Base-by-base conservation (phyloP, 2,888 invertebrate species). In the Sepiola atlantica region DNA sequence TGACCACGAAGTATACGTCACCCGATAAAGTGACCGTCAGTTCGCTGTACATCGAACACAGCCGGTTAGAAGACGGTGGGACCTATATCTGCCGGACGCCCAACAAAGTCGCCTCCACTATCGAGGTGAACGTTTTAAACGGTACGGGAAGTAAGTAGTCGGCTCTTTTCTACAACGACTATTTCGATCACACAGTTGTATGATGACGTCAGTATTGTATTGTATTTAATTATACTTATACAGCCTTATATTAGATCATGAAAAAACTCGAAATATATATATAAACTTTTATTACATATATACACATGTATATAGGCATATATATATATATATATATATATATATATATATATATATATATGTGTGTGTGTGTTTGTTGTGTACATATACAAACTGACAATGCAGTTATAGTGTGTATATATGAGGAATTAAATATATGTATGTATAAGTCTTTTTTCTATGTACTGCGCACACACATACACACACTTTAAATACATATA, bases 11-110 rank as follows among this genome's bases (percentile, higher is more conserved):
- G 57, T 93, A 93, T 35, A 93, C 93, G 57, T 61, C 93, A 28
- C 55, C 61, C 32, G 93, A 93, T 54, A 93, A 93, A 93, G 61
- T 93, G 35, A 93, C 93, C n/a, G 93, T 93, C 93, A 93, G 93
- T 61, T 61, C 57, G 14, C 55, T 93, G 21, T 55, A 35, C 54
- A 93, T 93, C 6, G 93, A 93, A 55, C 55, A 61, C 35, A 93
- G 93, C 55, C 93, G 61, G 93, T 61, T 93, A 61, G 55, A 55
- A 35, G 93, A 93, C 35, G 93, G 93, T 28, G 93, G 93, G 10
- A 55, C 55, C 35, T 93, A 93, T 35, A 32, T 93, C 35, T 93
- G 93, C 93, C 61, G 93, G 28, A 61, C 93, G 61, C 61, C 93
- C 61, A 93, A 93, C 61, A 61, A 93, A 35, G 61, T 57, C 55